Evolutionary conservation across 1,140 invertebrate genomes (phyloP).

Genomic region (Drusus annulatus): DNA sequence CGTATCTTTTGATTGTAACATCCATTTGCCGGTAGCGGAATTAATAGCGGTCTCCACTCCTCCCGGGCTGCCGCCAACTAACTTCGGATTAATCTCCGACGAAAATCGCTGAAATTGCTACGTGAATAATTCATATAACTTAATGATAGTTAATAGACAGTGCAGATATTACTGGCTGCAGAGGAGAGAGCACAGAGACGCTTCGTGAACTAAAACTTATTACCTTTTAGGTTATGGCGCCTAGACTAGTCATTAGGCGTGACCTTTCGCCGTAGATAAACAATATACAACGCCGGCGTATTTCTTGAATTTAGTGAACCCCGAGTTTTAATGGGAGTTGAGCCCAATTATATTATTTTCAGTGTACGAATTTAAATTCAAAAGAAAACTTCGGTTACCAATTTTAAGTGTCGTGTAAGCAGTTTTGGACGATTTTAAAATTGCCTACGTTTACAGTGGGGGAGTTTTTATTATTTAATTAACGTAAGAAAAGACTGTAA

Average conservation of each 20-base stretch:
- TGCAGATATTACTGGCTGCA: conserved; percentile 32
- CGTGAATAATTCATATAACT: conserved; percentile 13
- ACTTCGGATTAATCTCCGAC: conserved; percentile 14
- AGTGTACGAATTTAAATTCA: no score
- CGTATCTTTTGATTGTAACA: no score
- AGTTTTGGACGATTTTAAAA: no score
- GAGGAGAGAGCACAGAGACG: neutral
- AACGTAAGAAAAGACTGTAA: no score
- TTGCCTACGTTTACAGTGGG: no score
- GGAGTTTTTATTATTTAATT: no score
- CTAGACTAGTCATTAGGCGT: neutral
- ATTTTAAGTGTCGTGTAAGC: no score
- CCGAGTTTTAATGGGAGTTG: no score
- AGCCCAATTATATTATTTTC: no score
- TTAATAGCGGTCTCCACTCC: neutral
- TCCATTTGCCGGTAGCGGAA: neutral
- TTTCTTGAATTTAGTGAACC: no score
- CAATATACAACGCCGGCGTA: no score
- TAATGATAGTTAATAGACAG: conserved; percentile 33
- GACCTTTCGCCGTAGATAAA: neutral
- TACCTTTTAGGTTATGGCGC: neutral
- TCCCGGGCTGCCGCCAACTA: neutral
- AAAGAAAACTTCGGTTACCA: no score
- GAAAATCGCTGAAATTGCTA: conserved; percentile 21
- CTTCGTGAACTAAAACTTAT: conserved; percentile 18